Evolutionary conservation across 2,113 vertebrate genomes (phyloP).

Genomic region (Pollimyrus isidori): DNA sequence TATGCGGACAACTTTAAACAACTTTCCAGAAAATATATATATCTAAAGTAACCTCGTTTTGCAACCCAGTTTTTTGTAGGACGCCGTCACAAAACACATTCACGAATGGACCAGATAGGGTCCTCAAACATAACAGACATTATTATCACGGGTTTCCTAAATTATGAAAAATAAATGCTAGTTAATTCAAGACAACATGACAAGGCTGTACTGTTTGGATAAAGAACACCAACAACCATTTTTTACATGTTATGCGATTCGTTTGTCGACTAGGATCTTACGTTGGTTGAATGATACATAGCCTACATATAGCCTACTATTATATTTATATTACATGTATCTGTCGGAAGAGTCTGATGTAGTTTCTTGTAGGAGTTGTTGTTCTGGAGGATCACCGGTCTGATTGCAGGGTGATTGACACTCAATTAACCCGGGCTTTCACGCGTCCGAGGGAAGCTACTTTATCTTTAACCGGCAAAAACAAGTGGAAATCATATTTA

Average conservation of each 20-base stretch:
- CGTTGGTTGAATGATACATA: not conserved
- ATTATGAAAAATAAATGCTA: not conserved
- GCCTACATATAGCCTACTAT: not conserved
- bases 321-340: not conserved
- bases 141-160: not conserved
- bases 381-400: too few species aligned
- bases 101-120: not conserved
- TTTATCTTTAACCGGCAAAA: not conserved
- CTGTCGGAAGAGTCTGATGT: not conserved
- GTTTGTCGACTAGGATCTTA: not conserved
- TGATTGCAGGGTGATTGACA: not conserved
- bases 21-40: not conserved
- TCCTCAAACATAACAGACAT: not conserved
- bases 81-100: not conserved
- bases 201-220: not conserved
- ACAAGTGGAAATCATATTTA: not conserved
- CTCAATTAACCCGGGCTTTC: too few species aligned
- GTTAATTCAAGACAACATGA: not conserved
- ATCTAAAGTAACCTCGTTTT: not conserved
- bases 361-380: not conserved
- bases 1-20: not conserved
- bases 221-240: not conserved
- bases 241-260: not conserved
- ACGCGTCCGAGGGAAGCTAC: too few species aligned
- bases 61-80: not conserved